phyloP scores from a whole-genome alignment of 2,797 vertebrate species.

The Monodelphis domestica region DNA sequence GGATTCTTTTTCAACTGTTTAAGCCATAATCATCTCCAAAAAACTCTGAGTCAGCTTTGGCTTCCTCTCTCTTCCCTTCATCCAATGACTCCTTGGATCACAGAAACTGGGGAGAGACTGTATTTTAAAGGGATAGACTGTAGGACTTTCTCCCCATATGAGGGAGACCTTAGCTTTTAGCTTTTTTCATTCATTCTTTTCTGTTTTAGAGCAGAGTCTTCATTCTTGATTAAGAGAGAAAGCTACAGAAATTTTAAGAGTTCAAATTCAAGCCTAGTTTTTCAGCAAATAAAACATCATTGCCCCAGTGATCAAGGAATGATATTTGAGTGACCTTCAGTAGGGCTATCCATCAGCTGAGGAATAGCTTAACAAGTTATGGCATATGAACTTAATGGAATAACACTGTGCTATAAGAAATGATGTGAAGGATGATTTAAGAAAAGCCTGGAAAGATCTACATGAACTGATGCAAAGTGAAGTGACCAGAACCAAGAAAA shows the following conservation, averaged over 20 bases:
- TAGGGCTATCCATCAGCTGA: too few relatives aligned
- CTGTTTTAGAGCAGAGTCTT: not conserved
- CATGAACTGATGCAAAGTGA: too few relatives aligned
- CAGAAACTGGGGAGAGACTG: not conserved
- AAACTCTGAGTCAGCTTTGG: not conserved
- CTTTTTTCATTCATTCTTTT: not conserved
- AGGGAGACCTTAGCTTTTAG: not conserved
- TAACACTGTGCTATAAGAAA: too few relatives aligned
- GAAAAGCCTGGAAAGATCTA: too few relatives aligned
- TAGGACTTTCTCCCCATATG: not conserved
- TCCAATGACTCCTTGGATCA: not conserved
- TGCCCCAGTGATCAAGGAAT: not conserved
- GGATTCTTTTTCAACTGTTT: not conserved
- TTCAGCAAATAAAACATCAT: not conserved
- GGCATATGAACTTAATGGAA: too few relatives aligned
- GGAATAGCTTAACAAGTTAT: too few relatives aligned
- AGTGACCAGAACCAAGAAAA: too few relatives aligned
- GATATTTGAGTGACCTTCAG: not conserved
- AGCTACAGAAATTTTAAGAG: not conserved
- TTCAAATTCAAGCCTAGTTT: not conserved
- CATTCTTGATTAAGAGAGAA: not conserved
- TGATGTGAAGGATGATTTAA: too few relatives aligned
- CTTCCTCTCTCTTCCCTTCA: not conserved
- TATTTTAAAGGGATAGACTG: not conserved
- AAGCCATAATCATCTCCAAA: too few relatives aligned